phyloP scores from a whole-genome alignment of 2,113 vertebrate species.

The Eurypyga helias region DNA sequence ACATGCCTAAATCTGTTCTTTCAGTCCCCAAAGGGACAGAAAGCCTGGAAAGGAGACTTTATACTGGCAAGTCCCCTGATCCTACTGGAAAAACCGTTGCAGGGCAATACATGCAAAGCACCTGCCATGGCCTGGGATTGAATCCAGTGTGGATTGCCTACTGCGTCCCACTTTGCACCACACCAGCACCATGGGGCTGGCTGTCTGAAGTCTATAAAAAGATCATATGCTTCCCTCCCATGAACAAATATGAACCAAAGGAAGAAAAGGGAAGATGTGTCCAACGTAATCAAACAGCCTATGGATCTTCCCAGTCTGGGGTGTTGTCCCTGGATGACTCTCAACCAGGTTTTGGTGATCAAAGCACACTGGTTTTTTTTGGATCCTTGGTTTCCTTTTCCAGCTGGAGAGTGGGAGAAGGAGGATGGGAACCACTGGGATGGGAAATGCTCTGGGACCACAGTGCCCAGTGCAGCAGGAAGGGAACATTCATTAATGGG shows the following conservation, averaged over 20 bases:
- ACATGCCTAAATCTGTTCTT: background rate
- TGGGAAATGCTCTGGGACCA: background rate
- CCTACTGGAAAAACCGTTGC: background rate
- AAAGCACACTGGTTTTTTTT: background rate
- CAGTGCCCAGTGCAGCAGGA: rapidly evolving
- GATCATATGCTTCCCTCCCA: background rate
- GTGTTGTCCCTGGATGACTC: background rate
- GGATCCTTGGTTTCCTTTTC: background rate
- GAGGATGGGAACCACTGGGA: background rate
- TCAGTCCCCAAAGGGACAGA: background rate
- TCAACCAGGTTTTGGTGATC: background rate
- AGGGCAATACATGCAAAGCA: background rate
- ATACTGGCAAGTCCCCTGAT: background rate
- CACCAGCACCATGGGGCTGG: background rate
- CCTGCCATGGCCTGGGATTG: background rate
- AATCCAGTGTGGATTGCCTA: background rate
- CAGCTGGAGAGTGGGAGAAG: background rate
- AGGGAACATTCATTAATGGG: background rate
- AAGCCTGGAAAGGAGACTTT: background rate
- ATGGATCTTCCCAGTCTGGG: background rate
- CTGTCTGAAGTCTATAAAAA: background rate
- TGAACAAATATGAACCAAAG: background rate
- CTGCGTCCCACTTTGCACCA: background rate
- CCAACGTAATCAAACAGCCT: background rate
- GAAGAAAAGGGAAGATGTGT: background rate